Conservation (phyloP, 2,888 invertebrate species). For the Parnassius apollo region DNA sequence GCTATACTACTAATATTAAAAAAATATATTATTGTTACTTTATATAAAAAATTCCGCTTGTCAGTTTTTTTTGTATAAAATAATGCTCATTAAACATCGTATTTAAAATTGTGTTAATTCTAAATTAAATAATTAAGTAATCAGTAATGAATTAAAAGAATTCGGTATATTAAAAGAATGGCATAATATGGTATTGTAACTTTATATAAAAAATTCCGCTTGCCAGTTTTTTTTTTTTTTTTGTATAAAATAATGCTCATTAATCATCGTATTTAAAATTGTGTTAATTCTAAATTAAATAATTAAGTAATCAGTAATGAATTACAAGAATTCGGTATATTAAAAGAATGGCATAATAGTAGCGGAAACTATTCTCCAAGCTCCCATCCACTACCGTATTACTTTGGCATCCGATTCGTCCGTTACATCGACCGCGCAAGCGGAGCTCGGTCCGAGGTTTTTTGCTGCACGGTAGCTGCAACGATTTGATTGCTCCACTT, state of each 20-base stretch:
- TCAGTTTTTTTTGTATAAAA: neutral
- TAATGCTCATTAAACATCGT: neutral
- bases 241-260: neutral
- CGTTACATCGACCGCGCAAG: slow-evolving; percentile 24
- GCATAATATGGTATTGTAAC: too few species aligned
- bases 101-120: neutral
- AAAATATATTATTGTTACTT: too few species aligned
- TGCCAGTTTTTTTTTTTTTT: neutral
- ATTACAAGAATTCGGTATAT: neutral
- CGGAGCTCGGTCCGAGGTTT: slow-evolving; percentile 50
- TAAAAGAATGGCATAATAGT: neutral
- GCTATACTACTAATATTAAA: too few species aligned
- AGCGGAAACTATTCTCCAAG: slow-evolving; percentile 1
- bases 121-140: too few species aligned
- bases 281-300: too few species aligned
- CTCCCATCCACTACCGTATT: slow-evolving; percentile 58
- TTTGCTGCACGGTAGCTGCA: slow-evolving; percentile 74
- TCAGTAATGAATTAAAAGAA: too few species aligned
- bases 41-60: neutral
- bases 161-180: slow-evolving; percentile 2
- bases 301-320: too few species aligned
- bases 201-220: neutral
- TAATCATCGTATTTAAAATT: neutral
- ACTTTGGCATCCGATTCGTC: slow-evolving; percentile 30
- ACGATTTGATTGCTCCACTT: slow-evolving; percentile 75